These are phyloP conservation scores for Holocentrus rufus DNA, from an alignment of 2,797 vertebrate species.

Conservation along the genomic window DNA sequence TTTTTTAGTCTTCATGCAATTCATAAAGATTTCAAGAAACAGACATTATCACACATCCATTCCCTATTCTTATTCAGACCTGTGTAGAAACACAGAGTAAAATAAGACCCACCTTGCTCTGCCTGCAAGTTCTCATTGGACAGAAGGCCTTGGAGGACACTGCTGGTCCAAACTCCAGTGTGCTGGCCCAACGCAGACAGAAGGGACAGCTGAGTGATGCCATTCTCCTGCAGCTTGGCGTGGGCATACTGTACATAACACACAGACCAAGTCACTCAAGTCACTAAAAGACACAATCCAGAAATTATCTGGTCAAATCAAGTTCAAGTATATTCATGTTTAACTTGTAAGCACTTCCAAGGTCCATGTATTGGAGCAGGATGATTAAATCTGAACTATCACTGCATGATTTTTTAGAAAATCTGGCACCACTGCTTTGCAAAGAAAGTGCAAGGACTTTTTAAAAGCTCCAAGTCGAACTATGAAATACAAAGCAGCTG, in stretches of 20 bases:
- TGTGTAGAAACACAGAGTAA: not conserved
- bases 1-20: too few species aligned
- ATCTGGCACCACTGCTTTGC: too few species aligned
- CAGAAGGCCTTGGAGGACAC: slow-evolving; percentile 85
- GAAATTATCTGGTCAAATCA: not conserved
- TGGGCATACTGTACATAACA: slow-evolving; percentile 80
- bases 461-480: too few species aligned
- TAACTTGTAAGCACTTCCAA: too few species aligned
- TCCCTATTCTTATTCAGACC: not conserved
- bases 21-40: too few species aligned
- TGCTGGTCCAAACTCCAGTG: slow-evolving; percentile 89
- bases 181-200: slow-evolving; percentile 86
- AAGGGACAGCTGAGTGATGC: slow-evolving; percentile 85
- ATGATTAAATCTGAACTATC: too few species aligned
- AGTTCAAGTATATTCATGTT: too few species aligned
- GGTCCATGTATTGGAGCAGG: too few species aligned
- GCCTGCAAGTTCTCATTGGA: slow-evolving; percentile 80
- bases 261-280: not conserved
- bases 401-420: too few species aligned
- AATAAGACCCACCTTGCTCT: slow-evolving; percentile 82
- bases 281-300: not conserved
- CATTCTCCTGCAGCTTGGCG: slow-evolving; percentile 87
- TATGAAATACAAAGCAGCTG: too few species aligned
- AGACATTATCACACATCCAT: too few species aligned
- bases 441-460: too few species aligned